Evolutionary conservation across 2,113 vertebrate species (phyloP), one percentile per base, ranked within the genome.

Genomic region (Capreolus pygargus): DNA sequence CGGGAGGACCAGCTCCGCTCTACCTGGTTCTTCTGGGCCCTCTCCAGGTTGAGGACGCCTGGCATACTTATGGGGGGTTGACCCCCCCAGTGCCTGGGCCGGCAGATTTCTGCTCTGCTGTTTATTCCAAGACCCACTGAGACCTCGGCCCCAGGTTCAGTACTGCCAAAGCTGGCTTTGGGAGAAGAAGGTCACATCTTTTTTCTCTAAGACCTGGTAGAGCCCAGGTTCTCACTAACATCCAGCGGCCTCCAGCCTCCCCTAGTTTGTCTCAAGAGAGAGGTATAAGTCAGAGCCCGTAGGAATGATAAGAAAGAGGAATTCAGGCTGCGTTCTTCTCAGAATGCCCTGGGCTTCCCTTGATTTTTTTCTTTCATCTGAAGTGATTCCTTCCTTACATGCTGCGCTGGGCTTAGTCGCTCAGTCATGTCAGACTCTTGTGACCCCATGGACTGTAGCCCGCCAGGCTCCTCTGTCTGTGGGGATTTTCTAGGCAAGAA

Each of bases 1-100:
- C 1, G 0, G 1, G 5, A 54, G 13, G 27, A 43, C 25, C 7
- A 14, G 30, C 36, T 4, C 45, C 33, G 5, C 9, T 3, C 78
- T 25, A 33, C 33, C 33, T 84, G 3, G 17, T 43, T 54, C 55
- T 39, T 50, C 16, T 28, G 2, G 27, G 13, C 3, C 0, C 9
- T n/a, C 23, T n/a, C 5, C 3, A 36, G 8, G n/a, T 55, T 16
- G 6, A 15, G 43, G 47, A 79, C 17, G 15, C 6, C 11, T 15
- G 33, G 67, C 27, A 27, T 7, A 2, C 8, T 74, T 27, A 23
- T 15, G 17, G 30, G 54, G 50, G 1, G 14, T 33, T 61, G 10
- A n/a, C 23, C 16, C 6, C 33, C 33, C 15, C 15, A 61, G 16
- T 25, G 82, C 47, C 28, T 2, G 84, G 45, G 23, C 43, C 60